Evolutionary conservation across 2,113 vertebrate genomes (phyloP).

Genomic region (Actenoides lindsayi): DNA sequence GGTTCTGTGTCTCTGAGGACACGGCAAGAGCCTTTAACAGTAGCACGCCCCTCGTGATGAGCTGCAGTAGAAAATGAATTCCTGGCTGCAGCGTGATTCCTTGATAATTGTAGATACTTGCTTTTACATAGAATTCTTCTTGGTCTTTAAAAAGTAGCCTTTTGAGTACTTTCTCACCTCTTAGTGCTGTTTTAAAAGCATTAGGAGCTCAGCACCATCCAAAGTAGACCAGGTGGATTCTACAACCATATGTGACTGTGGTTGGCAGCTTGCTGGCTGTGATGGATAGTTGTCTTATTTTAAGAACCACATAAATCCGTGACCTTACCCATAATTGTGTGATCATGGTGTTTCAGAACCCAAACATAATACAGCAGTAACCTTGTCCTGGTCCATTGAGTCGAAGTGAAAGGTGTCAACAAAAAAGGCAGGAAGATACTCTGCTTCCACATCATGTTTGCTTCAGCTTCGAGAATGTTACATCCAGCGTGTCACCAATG

Average conservation of each 20-base stretch:
- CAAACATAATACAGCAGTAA: not conserved
- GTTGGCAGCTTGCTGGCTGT: not conserved
- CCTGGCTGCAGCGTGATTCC: not conserved
- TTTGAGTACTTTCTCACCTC: not conserved
- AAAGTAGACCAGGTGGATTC: not conserved
- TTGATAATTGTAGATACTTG: not conserved
- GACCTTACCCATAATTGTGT: not conserved
- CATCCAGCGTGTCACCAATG: accelerated
- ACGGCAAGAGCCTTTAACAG: not conserved
- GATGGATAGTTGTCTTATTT: not conserved
- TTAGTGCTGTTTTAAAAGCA: not conserved
- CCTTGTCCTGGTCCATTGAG: not conserved
- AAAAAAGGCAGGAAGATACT: not conserved
- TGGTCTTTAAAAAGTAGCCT: not conserved
- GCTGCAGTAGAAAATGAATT: not conserved
- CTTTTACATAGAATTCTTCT: not conserved
- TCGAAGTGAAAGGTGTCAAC: not conserved
- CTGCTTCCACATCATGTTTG: not conserved
- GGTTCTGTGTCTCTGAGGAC: not conserved
- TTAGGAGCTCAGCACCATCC: not conserved
- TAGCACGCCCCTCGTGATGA: not conserved
- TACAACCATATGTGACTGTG: not conserved
- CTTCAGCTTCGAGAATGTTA: not conserved
- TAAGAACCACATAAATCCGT: not conserved
- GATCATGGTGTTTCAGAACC: not conserved